Evolutionary conservation across 35 echinoderm and acorn worm genomes (phyloP), one percentile per base, ranked within the genome.

Genomic region (Ptychodera flava): DNA sequence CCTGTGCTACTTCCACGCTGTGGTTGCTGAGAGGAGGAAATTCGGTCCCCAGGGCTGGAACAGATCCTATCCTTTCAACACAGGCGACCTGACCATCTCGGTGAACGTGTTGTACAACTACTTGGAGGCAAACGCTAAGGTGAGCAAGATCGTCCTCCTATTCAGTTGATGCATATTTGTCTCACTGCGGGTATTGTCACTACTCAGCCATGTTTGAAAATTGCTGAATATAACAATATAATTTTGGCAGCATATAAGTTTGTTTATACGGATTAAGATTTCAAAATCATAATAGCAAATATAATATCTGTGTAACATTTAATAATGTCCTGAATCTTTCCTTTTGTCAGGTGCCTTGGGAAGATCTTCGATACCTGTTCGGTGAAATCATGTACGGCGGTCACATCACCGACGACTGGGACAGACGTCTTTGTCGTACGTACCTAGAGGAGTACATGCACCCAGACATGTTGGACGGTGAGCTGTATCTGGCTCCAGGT

Each of bases 381-480:
- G 96, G 96, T 82, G 96, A 99, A 79, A 99, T 99, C 82, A 99
- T 99, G 96, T 99, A 99, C 83, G 96, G 96, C 37, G 96, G 96
- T 83, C 96, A 99, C 52, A 99, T 99, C 86, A 99, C 96, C n/a
- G 96, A 99, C 84, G 96, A 99, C 52, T 99, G 96, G 96, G 96
- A 99, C 79, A 90, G 96, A 86, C 36, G 96, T 22, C 85, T 99
- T 1, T 99, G 96, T 75, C 87, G 88, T 53, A 99, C 96, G 27
- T 99, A 99, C 85, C 88, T 99, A 1, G 92, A 99, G 77, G 96
- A 92, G 85, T 99, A 99, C 91, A 99, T 99, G 96, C 88, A 91
- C 22, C 85, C 91, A 1, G 96, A 99, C 32, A 99, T 99, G 96
- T 92, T 99, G 81, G 96, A 99, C 52, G 96, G 92, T 86, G 96